A percentile compares a stretch with the other conserved stretches of the same genome.
These are phyloP conservation scores for Hylaeus volcanicus DNA, from an alignment of 1,140 invertebrate genomes.

Conservation along the genomic window DNA sequence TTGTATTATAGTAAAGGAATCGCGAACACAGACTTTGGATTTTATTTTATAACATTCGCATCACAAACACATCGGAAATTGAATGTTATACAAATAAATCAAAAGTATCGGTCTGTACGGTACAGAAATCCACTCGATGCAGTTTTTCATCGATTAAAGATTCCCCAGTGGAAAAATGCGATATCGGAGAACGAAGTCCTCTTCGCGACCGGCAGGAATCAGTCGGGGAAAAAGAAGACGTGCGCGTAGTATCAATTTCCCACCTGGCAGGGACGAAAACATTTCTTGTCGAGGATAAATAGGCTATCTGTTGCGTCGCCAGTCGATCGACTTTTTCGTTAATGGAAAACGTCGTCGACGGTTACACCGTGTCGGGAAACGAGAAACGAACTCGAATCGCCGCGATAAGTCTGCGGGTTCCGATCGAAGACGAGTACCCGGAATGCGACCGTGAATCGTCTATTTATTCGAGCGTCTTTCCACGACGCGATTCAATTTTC, in stretches of 20 bases:
- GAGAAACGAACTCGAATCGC: slow-evolving; percentile 27
- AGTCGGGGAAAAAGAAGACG: neutral
- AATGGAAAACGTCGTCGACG: slow-evolving; percentile 25
- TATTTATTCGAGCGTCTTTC: slow-evolving; percentile 20
- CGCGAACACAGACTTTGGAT: too few species aligned
- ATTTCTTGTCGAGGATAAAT: slow-evolving; percentile 10
- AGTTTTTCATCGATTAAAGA: too few species aligned
- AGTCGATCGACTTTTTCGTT: slow-evolving; percentile 15
- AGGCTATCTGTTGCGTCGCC: slow-evolving; percentile 31
- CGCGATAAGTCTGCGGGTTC: slow-evolving; percentile 25
- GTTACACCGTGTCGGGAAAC: neutral
- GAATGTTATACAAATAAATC: too few species aligned
- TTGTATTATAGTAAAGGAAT: too few species aligned
- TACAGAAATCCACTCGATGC: too few species aligned
- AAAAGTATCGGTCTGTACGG: too few species aligned
- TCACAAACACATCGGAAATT: too few species aligned
- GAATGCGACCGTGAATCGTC: slow-evolving; percentile 14
- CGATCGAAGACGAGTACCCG: neutral
- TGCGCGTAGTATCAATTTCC: slow-evolving; percentile 6
- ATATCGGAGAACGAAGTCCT: neutral
- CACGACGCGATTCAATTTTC: slow-evolving; percentile 4
- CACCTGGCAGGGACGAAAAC: neutral
- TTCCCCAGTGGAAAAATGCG: neutral
- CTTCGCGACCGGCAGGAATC: too few species aligned
- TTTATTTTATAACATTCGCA: too few species aligned